A percentile compares a stretch with the other conserved stretches of the same genome.
phyloP scores from a whole-genome alignment of 2,113 vertebrate species.

The Scomber scombrus region DNA sequence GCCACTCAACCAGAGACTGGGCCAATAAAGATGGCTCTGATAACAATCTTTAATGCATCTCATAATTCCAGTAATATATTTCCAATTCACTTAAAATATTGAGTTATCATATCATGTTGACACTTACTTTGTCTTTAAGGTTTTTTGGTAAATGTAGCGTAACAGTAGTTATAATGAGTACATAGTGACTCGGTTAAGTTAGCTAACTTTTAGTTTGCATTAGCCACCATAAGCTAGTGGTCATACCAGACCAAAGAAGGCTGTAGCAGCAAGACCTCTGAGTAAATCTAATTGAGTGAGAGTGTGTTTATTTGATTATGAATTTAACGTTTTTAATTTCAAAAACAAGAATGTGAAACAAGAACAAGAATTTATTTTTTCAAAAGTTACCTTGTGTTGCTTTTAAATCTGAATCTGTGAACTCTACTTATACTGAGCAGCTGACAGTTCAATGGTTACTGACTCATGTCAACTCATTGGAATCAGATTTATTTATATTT shows the following conservation, averaged over 20 bases:
- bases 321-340: not conserved
- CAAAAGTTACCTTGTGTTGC: too few species aligned
- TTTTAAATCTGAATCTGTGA: not conserved
- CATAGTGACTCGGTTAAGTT: constrained; percentile 1
- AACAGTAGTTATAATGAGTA: not conserved
- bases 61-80: not conserved
- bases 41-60: not conserved
- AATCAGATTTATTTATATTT: too few species aligned
- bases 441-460: not conserved
- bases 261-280: not conserved
- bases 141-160: not conserved
- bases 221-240: not conserved
- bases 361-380: not conserved
- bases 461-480: too few species aligned
- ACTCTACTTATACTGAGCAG: not conserved
- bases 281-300: not conserved
- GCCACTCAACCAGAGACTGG: too few species aligned
- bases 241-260: not conserved
- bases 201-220: not conserved
- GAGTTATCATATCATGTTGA: not conserved
- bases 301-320: too few species aligned
- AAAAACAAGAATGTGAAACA: not conserved
- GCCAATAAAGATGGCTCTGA: too few species aligned
- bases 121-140: not conserved
- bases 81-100: not conserved